Evolutionary conservation across 2,797 vertebrate genomes (phyloP).

Genomic region (Tenualosa ilisha): DNA sequence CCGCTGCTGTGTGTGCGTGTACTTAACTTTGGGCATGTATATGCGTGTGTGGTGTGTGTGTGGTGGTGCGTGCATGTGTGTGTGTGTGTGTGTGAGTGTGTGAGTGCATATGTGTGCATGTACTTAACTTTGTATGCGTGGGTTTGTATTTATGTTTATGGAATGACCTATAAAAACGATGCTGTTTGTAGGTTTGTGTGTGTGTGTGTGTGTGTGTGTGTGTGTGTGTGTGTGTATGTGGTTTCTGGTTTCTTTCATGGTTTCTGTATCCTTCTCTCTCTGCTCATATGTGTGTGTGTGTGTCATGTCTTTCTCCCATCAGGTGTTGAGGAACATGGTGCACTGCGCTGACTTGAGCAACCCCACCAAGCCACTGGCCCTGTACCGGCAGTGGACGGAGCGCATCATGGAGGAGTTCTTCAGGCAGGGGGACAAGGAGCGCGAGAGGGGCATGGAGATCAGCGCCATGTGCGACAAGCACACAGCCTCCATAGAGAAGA

Average conservation of each 20-base stretch:
- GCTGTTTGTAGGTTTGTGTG: background rate
- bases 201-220: constrained; percentile 67
- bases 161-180: too few relatives aligned
- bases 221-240: constrained; percentile 63
- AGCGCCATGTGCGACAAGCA: constrained; percentile 85
- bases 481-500: constrained; percentile 82
- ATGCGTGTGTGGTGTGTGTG: too few relatives aligned
- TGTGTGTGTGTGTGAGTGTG: too few relatives aligned
- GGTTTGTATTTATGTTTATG: too few relatives aligned
- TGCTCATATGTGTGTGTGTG: constrained; percentile 18
- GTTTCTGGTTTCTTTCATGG: too few relatives aligned
- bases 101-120: too few relatives aligned
- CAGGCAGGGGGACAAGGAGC: constrained; percentile 82
- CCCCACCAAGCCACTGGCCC: constrained; percentile 80
- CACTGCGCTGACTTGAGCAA: constrained; percentile 84
- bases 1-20: too few relatives aligned
- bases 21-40: too few relatives aligned
- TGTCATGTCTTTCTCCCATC: background rate
- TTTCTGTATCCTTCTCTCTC: background rate
- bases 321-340: constrained; percentile 85
- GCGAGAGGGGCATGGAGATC: constrained; percentile 82
- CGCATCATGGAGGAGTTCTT: constrained; percentile 87
- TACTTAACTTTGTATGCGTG: too few relatives aligned
- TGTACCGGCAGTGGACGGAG: constrained; percentile 84
- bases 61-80: too few relatives aligned